phyloP scores from a whole-genome alignment of 2,797 vertebrate species.

The Gymnodraco acuticeps region DNA sequence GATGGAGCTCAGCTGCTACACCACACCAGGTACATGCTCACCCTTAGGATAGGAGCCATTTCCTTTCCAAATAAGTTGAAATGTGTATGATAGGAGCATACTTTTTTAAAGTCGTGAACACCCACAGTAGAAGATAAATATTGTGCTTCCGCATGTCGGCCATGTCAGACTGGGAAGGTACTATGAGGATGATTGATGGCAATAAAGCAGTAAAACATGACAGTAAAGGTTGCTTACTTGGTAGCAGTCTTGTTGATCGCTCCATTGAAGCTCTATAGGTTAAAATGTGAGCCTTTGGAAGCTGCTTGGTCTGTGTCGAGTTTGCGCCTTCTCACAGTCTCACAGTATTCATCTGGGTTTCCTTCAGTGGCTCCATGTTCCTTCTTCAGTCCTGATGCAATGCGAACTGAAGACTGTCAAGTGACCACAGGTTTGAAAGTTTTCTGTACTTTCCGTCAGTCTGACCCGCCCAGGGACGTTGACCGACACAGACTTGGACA shows the following conservation, averaged over 20 bases:
- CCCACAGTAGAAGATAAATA: background rate
- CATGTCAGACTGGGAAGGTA: conserved; percentile 19
- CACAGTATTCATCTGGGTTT: conserved; percentile 29
- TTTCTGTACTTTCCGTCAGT: conserved; percentile 40
- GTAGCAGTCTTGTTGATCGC: conserved; percentile 13
- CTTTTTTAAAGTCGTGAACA: conserved; percentile 23
- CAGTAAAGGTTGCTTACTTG: conserved; percentile 7
- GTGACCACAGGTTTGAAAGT: conserved; percentile 63
- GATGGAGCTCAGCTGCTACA: conserved; percentile 46
- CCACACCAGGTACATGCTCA: conserved; percentile 29
- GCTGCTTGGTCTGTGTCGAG: conserved; percentile 7
- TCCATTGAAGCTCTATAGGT: background rate
- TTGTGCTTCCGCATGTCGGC: conserved; percentile 8
- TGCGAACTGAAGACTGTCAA: conserved; percentile 58
- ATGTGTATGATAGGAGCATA: conserved; percentile 20
- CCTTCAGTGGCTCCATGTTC: conserved; percentile 1
- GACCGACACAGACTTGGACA: background rate
- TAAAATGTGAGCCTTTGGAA: conserved; percentile 25
- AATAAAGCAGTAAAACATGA: conserved; percentile 36
- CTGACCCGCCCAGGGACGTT: conserved; percentile 36
- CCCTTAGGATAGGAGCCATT: conserved; percentile 24
- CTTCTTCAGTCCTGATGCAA: conserved; percentile 30
- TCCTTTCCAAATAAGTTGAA: conserved; percentile 19
- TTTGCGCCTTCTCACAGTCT: conserved; percentile 17
- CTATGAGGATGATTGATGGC: conserved; percentile 15